Evolutionary conservation across 2,888 invertebrate species (phyloP), one percentile per base, ranked within the genome.

Genomic region (Graphium colonna): DNA sequence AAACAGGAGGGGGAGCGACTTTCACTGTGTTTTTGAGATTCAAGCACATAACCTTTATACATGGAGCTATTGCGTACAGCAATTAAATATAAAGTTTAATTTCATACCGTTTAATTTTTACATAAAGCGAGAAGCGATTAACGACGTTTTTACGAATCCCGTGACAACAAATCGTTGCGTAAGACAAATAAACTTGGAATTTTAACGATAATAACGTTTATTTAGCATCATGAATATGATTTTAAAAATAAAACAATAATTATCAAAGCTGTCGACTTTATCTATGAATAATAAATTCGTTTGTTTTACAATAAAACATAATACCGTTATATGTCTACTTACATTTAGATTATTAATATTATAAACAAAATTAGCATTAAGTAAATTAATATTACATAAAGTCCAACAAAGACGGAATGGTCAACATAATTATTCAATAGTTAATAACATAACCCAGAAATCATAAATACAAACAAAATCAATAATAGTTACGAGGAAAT

Each of bases 201-300:
- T n/a, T n/a, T n/a, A n/a, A n/a, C n/a, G n/a, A n/a, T n/a, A n/a
- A n/a, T n/a, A n/a, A n/a, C n/a, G n/a, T n/a, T n/a, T n/a, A n/a
- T n/a, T n/a, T n/a, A n/a, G n/a, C n/a, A n/a, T n/a, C n/a, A n/a
- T n/a, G n/a, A n/a, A n/a, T n/a, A n/a, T n/a, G n/a, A n/a, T n/a
- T n/a, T n/a, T n/a, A n/a, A n/a, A 44, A 54, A 54, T 50, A n/a
- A 54, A 50, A 50, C 49, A 16, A 44, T 9, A 17, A 39, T 33
- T 10, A 13, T 42, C 1, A 16, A 46, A 50, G 50, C 50, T 21
- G 18, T 54, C 26, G 36, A 45, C 45, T 53, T 54, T 50, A 54
- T 54, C 12, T 50, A 54, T 53, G 43, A 21, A 53, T 53, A 53
- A 44, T 53, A 53, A 53, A 53, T 54, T 54, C 50, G 50, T 45